These are phyloP conservation scores for Yasuhikotakia modesta DNA, from an alignment of 2,797 vertebrate species.

Conservation along the genomic window DNA sequence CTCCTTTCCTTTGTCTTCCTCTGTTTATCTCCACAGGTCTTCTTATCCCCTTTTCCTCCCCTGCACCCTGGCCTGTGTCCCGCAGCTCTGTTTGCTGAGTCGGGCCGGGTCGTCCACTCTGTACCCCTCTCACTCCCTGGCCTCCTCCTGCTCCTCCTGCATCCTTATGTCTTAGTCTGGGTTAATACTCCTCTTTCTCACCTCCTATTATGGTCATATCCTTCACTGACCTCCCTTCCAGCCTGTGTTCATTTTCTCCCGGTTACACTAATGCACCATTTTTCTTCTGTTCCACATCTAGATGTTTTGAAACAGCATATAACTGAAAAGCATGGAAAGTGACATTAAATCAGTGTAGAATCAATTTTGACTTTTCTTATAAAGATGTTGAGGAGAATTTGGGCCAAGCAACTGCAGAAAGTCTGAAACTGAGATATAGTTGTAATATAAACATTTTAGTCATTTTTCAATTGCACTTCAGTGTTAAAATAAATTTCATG, in stretches of 20 bases:
- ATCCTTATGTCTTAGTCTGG: conserved; percentile 79
- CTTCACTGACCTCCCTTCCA: conserved; percentile 59
- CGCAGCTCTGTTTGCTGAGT: conserved; percentile 74
- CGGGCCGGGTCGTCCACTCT: conserved; percentile 84
- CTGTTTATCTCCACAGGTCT: conserved; percentile 84
- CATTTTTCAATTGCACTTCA: neutral
- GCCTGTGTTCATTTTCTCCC: conserved; percentile 54
- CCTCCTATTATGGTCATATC: conserved; percentile 38
- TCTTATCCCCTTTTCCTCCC: conserved; percentile 86
- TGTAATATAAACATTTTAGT: too few species aligned
- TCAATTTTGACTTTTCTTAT: conserved; percentile 27
- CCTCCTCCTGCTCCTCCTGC: conserved; percentile 73
- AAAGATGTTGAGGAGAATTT: conserved; percentile 1
- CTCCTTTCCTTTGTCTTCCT: conserved; percentile 77
- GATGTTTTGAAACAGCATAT: conserved; percentile 21
- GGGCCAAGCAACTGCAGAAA: neutral
- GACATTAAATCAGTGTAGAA: conserved; percentile 18
- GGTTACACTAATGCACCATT: conserved; percentile 50
- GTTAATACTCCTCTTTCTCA: conserved; percentile 72
- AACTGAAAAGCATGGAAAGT: conserved; percentile 7
- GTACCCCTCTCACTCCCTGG: conserved; percentile 78
- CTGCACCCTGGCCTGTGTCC: conserved; percentile 81
- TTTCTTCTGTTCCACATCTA: conserved; percentile 52
- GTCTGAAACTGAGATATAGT: conserved; percentile 12
- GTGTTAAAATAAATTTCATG: conserved; percentile 8